phyloP scores from a whole-genome alignment of 2,888 invertebrate species.

The Anticlea derivata region DNA sequence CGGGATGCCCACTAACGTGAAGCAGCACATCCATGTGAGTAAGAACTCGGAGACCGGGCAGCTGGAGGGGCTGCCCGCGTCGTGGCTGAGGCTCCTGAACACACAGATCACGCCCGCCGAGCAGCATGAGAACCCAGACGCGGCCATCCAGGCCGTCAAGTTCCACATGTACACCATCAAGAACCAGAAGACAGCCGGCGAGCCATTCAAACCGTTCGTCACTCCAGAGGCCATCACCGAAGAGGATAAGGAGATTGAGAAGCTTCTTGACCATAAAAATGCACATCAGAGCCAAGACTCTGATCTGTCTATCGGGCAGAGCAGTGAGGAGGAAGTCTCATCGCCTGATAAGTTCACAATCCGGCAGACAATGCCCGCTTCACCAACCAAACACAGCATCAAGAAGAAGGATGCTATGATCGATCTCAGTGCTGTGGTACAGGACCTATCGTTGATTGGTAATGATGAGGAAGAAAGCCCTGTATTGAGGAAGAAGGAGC shows the following conservation, averaged over 20 bases:
- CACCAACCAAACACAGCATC: slow-evolving; percentile 68
- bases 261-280: slow-evolving; percentile 88
- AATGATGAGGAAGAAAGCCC: slow-evolving; percentile 82
- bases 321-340: slow-evolving; percentile 80
- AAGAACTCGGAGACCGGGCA: slow-evolving; percentile 92
- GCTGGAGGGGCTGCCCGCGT: slow-evolving; percentile 92
- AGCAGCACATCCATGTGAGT: slow-evolving; percentile 93
- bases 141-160: slow-evolving; percentile 95
- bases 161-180: slow-evolving; percentile 95
- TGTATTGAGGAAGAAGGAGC: slow-evolving; percentile 85
- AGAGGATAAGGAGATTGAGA: slow-evolving; percentile 92
- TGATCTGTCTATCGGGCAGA: slow-evolving; percentile 77
- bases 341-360: slow-evolving; percentile 65
- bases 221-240: slow-evolving; percentile 91
- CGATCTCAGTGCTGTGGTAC: slow-evolving; percentile 66
- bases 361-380: slow-evolving; percentile 83
- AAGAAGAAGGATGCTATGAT: slow-evolving; percentile 70
- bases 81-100: slow-evolving; percentile 91
- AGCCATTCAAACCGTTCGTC: slow-evolving; percentile 91
- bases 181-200: slow-evolving; percentile 89
- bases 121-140: slow-evolving; percentile 94
- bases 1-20: slow-evolving; percentile 93
- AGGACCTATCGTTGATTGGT: slow-evolving; percentile 73
- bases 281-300: slow-evolving; percentile 87
- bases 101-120: slow-evolving; percentile 93